Conservation (phyloP, 2,113 vertebrate species). For the Eurystomus gularis region DNA sequence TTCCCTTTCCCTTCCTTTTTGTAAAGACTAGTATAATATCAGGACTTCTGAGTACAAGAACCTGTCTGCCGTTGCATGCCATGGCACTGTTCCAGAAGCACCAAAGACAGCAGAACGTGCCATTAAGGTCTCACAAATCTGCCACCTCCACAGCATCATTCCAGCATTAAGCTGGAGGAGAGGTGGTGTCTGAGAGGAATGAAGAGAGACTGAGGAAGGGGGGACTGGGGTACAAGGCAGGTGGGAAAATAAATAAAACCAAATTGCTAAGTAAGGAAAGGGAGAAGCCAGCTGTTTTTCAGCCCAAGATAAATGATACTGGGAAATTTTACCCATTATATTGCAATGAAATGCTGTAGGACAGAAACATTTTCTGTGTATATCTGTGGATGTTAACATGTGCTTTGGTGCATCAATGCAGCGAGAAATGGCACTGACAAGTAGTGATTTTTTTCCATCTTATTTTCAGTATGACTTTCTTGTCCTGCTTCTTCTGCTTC, state of each 20-base stretch:
- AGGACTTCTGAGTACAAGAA: neutral
- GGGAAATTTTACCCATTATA: neutral
- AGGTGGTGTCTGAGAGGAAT: neutral
- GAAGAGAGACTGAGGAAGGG: rapidly evolving
- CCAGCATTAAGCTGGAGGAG: neutral
- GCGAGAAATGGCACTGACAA: neutral
- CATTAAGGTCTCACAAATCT: neutral
- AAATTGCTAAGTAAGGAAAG: neutral
- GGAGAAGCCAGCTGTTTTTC: neutral
- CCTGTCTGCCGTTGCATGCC: neutral
- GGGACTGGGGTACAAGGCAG: neutral
- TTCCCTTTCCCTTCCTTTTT: too few species aligned
- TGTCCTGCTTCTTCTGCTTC: neutral
- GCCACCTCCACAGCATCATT: neutral
- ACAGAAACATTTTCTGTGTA: neutral
- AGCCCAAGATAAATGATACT: neutral
- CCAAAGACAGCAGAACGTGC: neutral
- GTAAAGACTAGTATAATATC: neutral
- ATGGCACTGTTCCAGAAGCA: neutral
- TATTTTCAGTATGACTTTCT: neutral
- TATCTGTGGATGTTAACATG: neutral
- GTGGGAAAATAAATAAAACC: neutral
- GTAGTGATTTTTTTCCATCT: neutral
- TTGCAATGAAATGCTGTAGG: neutral
- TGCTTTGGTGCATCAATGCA: neutral